Evolutionary conservation across 2,113 vertebrate genomes (phyloP).

Genomic region (Oryzias javanicus): DNA sequence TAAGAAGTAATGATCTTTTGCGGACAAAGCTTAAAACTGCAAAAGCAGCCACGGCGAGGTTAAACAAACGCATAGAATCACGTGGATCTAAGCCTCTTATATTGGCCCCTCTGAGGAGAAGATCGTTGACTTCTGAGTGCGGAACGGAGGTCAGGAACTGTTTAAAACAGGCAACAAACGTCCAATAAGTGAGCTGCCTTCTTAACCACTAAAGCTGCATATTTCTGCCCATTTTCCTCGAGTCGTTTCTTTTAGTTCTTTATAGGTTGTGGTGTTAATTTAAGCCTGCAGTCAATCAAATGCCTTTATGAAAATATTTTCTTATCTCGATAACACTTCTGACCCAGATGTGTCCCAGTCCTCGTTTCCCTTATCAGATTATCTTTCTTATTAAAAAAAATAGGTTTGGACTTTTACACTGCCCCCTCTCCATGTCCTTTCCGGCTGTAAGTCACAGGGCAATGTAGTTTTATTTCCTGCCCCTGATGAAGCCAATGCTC

Average conservation of each 20-base stretch:
- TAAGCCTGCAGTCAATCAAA: slow-evolving; percentile 44
- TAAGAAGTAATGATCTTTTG: slow-evolving; percentile 60
- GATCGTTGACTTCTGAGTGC: slow-evolving; percentile 72
- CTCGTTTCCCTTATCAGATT: slow-evolving; percentile 21
- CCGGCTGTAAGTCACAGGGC: slow-evolving; percentile 57
- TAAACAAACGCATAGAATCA: slow-evolving; percentile 73
- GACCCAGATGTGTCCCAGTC: slow-evolving; percentile 20
- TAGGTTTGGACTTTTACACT: slow-evolving; percentile 26
- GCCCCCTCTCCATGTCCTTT: slow-evolving; percentile 34
- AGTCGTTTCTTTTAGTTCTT: slow-evolving; percentile 10
- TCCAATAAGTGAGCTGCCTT: slow-evolving; percentile 1
- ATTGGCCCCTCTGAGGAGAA: slow-evolving; percentile 57
- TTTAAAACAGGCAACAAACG: slow-evolving; percentile 25
- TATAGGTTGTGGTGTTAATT: slow-evolving; percentile 25
- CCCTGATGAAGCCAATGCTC: slow-evolving; percentile 66
- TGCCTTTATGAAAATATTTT: slow-evolving; percentile 45
- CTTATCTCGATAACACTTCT: slow-evolving; percentile 22
- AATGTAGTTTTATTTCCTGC: slow-evolving; percentile 76
- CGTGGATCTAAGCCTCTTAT: slow-evolving; percentile 70
- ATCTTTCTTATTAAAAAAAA: slow-evolving; percentile 30
- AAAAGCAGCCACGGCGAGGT: slow-evolving; percentile 60
- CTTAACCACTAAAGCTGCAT: background rate
- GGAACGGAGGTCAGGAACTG: slow-evolving; percentile 48
- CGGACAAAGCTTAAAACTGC: slow-evolving; percentile 52
- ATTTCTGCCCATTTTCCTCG: slow-evolving; percentile 7